phyloP scores from a whole-genome alignment of 2,113 vertebrate genomes.

The Anhinga rufa region DNA sequence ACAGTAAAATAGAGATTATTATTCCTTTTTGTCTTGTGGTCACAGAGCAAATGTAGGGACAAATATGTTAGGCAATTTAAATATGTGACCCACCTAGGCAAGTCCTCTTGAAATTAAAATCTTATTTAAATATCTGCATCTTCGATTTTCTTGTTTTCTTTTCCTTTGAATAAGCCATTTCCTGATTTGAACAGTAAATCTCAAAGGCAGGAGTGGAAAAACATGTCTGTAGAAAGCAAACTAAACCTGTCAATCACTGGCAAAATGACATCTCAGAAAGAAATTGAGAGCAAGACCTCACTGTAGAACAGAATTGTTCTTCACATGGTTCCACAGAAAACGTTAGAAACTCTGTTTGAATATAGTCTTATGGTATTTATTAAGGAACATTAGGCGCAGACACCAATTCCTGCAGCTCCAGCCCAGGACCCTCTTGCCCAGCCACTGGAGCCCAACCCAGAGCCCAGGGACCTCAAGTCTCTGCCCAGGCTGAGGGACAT shows the following conservation, averaged over 20 bases:
- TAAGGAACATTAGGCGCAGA: not conserved
- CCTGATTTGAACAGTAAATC: not conserved
- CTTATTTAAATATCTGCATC: not conserved
- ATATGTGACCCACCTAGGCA: not conserved
- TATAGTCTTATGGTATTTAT: not conserved
- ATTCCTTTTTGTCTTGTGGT: not conserved
- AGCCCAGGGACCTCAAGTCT: not conserved
- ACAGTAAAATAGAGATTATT: not conserved
- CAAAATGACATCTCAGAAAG: not conserved
- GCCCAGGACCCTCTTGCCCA: not conserved
- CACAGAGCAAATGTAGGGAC: not conserved
- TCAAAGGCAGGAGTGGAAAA: not conserved
- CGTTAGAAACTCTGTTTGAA: not conserved
- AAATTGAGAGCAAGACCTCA: not conserved
- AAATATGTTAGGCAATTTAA: not conserved
- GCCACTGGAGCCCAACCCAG: not conserved
- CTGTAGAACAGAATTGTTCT: not conserved
- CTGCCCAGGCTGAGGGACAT: not conserved
- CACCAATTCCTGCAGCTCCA: not conserved
- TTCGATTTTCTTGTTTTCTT: not conserved
- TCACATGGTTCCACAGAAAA: not conserved
- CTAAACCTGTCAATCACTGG: not conserved
- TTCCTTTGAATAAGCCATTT: not conserved
- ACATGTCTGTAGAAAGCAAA: not conserved
- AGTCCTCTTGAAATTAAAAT: not conserved